Base-by-base conservation (phyloP, 2,797 vertebrate genomes). In the Rhodeus uyekii region DNA sequence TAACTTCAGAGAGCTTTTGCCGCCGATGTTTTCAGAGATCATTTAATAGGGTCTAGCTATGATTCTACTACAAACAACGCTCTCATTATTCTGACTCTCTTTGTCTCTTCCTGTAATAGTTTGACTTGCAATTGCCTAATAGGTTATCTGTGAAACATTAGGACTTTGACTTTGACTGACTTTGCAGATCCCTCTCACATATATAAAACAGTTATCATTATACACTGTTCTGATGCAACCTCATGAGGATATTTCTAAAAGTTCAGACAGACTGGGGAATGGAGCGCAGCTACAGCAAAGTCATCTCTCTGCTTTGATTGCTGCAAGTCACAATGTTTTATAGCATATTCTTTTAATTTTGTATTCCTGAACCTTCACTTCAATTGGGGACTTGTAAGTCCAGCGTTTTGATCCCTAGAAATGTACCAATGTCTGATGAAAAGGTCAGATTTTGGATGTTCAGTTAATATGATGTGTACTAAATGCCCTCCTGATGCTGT, bases 371-470 rank as follows among this genome's bases (percentile, higher is more conserved):
- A 48, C 39, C 18, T 39, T 78, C 14, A 27, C 61, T 69, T 74
- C 61, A 79, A 74, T 68, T 78, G 67, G 32, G 24, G 60, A 67
- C 76, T 63, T 61, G 50, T 36, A 55, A 50, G 53, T 78, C 71
- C 82, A 0, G 0, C 64, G 0, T 75, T 89, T 87, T 90, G 87
- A 90, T 93, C 89, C 91, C 93, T 2, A 53, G 88, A 90, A 87
- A 91, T 68, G 88, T 87, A 14, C 67, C 85, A 84, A 91, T 84
- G 79, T 65, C 88, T 78, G 76, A 77, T 79, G 86, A 88, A 90
- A 91, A 92, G 91, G 92, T 93, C 91, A 89, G 89, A 88, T 92
- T n/a, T 90, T 90, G 87, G 89, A 89, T 90, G 85, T 85, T 82
- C 89, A 88, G 87, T 91, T 91, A 90, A 88, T 91, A 86, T 65